Conservation (phyloP, 2,888 invertebrate genomes). For the Conomelus anceps region DNA sequence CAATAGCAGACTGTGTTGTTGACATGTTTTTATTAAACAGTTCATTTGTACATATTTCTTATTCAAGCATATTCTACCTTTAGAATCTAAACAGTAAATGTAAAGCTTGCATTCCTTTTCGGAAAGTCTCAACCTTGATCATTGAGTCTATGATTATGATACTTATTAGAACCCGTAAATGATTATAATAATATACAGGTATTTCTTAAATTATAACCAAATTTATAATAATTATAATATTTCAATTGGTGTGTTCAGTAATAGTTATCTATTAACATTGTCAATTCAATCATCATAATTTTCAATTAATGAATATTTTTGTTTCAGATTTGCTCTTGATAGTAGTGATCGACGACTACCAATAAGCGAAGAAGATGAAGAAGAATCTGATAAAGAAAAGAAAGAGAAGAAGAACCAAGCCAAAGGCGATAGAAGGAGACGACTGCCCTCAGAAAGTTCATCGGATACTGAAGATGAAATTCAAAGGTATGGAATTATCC, state of each 20-base stretch:
- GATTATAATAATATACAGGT: too few relatives aligned
- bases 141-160: too few relatives aligned
- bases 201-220: too few relatives aligned
- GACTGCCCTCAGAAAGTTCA: slow-evolving; percentile 36
- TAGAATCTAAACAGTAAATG: too few relatives aligned
- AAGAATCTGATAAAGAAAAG: slow-evolving; percentile 38
- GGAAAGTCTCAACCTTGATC: too few relatives aligned
- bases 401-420: slow-evolving; percentile 25
- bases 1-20: too few relatives aligned
- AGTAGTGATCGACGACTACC: slow-evolving; percentile 41
- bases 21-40: too few relatives aligned
- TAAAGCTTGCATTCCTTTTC: too few relatives aligned
- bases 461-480: slow-evolving; percentile 58
- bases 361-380: slow-evolving; percentile 51
- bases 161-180: too few relatives aligned
- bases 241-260: neutral
- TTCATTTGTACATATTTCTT: too few relatives aligned
- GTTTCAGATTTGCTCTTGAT: slow-evolving; percentile 50
- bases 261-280: neutral
- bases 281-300: neutral
- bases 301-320: neutral
- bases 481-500: slow-evolving; percentile 42
- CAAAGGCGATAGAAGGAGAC: slow-evolving; percentile 28
- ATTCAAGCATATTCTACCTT: too few relatives aligned
- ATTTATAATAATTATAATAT: too few relatives aligned